Evolutionary conservation across 2,888 invertebrate species (phyloP).

Genomic region (Argyra leucocephala): DNA sequence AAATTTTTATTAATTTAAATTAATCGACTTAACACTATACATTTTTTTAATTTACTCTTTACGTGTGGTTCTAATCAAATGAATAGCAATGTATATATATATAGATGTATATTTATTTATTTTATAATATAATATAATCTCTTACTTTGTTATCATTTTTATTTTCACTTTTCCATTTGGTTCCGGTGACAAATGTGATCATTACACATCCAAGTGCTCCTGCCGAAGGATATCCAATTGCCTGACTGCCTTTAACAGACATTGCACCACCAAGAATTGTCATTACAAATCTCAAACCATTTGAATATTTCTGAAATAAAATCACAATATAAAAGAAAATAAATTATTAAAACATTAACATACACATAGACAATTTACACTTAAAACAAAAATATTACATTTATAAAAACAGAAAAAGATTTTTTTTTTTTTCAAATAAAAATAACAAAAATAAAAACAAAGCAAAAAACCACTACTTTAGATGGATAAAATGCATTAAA

Average conservation of each 20-base stretch:
- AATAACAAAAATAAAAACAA: too few relatives aligned
- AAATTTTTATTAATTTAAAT: too few relatives aligned
- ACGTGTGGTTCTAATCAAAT: too few relatives aligned
- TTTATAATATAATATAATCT: constrained; percentile 17
- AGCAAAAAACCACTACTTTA: too few relatives aligned
- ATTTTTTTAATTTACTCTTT: too few relatives aligned
- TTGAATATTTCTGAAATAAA: constrained; percentile 40
- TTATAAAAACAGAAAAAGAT: too few relatives aligned
- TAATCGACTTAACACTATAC: too few relatives aligned
- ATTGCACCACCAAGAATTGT: constrained; percentile 54
- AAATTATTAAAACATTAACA: not conserved
- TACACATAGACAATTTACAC: not conserved
- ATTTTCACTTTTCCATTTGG: constrained; percentile 46
- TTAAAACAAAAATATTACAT: not conserved
- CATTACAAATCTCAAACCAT: constrained; percentile 47
- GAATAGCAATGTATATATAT: too few relatives aligned
- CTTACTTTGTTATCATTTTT: constrained; percentile 34
- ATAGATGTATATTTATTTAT: too few relatives aligned
- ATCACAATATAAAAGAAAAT: constrained; percentile 9
- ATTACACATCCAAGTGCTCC: constrained; percentile 52
- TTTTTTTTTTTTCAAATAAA: too few relatives aligned
- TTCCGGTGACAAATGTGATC: constrained; percentile 49
- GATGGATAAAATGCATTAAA: too few relatives aligned
- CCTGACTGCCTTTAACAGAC: constrained; percentile 53
- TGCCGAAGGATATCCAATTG: constrained; percentile 52